phyloP scores from a whole-genome alignment of 2,113 vertebrate genomes.

The Anthoscopus minutus region DNA sequence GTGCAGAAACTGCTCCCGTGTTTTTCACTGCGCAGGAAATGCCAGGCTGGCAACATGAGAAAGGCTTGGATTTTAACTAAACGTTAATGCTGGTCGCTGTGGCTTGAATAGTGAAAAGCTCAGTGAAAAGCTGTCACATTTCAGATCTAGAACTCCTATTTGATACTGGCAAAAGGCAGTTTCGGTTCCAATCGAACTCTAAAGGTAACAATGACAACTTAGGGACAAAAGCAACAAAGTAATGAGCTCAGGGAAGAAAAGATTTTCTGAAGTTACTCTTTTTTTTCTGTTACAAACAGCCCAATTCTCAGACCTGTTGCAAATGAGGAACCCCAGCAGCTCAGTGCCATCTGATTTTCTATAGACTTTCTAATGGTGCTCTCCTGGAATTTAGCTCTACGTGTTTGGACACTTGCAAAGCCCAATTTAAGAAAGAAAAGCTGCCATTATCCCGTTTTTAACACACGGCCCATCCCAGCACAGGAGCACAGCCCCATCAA shows the following conservation, averaged over 20 bases:
- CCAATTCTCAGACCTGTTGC: not conserved
- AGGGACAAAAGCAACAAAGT: not conserved
- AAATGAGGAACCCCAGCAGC: not conserved
- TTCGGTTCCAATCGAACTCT: not conserved
- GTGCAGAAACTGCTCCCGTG: slow-evolving; percentile 13
- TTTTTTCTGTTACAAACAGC: not conserved
- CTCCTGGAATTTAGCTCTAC: not conserved
- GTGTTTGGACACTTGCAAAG: not conserved
- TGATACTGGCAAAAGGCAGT: not conserved
- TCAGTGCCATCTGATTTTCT: not conserved
- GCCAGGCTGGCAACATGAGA: not conserved
- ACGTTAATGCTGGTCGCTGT: not conserved
- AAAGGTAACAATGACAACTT: not conserved
- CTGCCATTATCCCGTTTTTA: not conserved
- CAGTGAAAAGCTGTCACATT: not conserved
- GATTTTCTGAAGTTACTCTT: accelerated
- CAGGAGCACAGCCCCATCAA: not conserved
- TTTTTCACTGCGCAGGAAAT: slow-evolving; percentile 1
- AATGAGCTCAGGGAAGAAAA: not conserved
- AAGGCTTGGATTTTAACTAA: not conserved
- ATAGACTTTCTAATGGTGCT: not conserved
- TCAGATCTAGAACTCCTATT: not conserved
- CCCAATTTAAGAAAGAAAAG: not conserved
- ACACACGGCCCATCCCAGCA: not conserved
- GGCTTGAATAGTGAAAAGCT: not conserved